These are phyloP conservation scores for Triplophysa yarkandensis DNA, from an alignment of 2,797 vertebrate genomes.

Conservation along the genomic window DNA sequence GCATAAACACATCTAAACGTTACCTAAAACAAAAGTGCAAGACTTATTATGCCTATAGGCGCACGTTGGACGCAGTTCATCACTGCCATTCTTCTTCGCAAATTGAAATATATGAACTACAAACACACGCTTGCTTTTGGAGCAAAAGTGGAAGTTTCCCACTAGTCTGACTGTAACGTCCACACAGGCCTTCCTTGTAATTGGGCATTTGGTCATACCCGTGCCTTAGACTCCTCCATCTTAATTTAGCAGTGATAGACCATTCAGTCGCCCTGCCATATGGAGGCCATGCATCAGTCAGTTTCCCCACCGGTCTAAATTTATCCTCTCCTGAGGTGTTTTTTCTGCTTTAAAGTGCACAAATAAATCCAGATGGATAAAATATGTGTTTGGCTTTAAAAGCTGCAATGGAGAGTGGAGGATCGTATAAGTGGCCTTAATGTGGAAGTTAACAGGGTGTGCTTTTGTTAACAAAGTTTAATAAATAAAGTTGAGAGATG, in stretches of 20 bases:
- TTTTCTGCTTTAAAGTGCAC: conserved; percentile 87
- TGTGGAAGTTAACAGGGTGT: conserved; percentile 41
- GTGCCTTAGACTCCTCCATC: conserved; percentile 10
- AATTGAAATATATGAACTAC: conserved; percentile 24
- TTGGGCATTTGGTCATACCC: not conserved
- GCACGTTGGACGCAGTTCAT: not conserved
- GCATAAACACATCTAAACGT: conserved; percentile 25
- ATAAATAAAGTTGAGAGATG: conserved; percentile 46
- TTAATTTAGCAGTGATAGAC: conserved; percentile 65
- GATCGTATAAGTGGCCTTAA: conserved; percentile 64
- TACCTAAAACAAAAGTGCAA: conserved; percentile 10
- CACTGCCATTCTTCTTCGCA: not conserved
- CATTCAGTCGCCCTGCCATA: conserved; percentile 79
- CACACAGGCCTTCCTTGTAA: not conserved
- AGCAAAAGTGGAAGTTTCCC: not conserved
- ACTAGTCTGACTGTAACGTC: not conserved
- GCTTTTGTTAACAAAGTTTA: conserved; percentile 38
- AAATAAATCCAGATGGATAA: conserved; percentile 93
- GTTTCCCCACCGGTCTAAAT: conserved; percentile 80
- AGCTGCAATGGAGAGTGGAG: conserved; percentile 71
- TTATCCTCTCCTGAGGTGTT: conserved; percentile 90
- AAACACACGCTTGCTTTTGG: conserved; percentile 10
- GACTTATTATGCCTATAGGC: conserved; percentile 23
- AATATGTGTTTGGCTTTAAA: conserved; percentile 88
- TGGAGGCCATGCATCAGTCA: conserved; percentile 82